Base-by-base conservation (phyloP, 2,888 invertebrate species). In the Parnassius smintheus region DNA sequence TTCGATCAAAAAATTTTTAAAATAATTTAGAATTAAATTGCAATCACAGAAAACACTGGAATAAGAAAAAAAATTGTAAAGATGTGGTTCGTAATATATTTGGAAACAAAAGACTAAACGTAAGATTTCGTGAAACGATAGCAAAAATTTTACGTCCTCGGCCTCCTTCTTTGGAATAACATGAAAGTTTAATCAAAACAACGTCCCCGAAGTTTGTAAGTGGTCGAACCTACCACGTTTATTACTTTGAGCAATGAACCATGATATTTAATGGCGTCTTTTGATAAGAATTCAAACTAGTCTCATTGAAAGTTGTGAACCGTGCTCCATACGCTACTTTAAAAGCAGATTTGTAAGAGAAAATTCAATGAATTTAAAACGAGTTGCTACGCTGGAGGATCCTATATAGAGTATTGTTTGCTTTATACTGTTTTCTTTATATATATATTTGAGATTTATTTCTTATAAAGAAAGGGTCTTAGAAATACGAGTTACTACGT, bases 111-210 rank as follows among this genome's bases (percentile, higher is more conserved):
- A 25, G 25, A 25, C 25, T 2, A 3, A 25, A 25, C 25, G 25
- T 25, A 25, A 25, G 25, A 25, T 25, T 25, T 58, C 51, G 51
- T n/a, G 51, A 8, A 25, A 59, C 25, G 25, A 9, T 45, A 52
- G n/a, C 51, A 25, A 22, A 25, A 59, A 45, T 52, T 10, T n/a
- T 45, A 44, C 42, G 52, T 52, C 44, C 25, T 25, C 25, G 3
- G 11, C 55, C n/a, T 11, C 50, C 65, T 44, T 59, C 35, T 52
- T 55, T 35, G 65, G 18, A 18, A 54, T 48, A 70, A 66, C 75
- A 76, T 73, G 74, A 75, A 81, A 80, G 79, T 80, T 77, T 80
- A 80, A 82, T 81, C 79, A 82, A 75, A 77, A 76, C 75, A 78
- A 72, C 74, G 69, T 74, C 67, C 50, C 59, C 35, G 64, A 62